Evolutionary conservation across 2,113 vertebrate species (phyloP).

Genomic region (Petrocephalus microphthalmus): DNA sequence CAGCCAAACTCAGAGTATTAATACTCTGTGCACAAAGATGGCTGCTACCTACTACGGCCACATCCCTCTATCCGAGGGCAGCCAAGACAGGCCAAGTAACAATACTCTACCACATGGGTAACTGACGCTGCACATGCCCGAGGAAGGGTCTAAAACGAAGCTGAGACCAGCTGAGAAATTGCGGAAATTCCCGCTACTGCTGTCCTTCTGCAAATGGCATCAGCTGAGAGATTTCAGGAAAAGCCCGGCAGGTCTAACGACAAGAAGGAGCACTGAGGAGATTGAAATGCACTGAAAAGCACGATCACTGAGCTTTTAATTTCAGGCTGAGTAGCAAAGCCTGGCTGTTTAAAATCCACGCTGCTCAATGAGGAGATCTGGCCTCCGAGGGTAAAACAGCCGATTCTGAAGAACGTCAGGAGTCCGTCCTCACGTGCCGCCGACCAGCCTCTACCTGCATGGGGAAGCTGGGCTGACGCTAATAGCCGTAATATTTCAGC

Average conservation of each 20-base stretch:
- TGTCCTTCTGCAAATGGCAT: neutral
- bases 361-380: constrained; percentile 8
- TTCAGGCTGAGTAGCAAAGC: neutral
- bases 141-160: neutral
- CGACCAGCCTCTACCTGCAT: neutral
- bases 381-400: neutral
- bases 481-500: neutral
- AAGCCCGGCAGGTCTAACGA: neutral
- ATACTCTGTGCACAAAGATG: neutral
- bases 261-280: neutral
- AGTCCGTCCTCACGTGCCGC: neutral
- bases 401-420: neutral
- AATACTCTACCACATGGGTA: neutral
- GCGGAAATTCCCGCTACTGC: neutral
- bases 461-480: neutral
- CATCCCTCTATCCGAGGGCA: neutral
- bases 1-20: neutral
- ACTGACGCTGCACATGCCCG: neutral
- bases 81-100: neutral
- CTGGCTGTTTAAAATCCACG: neutral
- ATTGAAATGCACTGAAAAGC: constrained; percentile 8
- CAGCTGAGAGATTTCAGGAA: neutral
- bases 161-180: neutral
- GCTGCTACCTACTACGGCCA: neutral
- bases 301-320: neutral